Evolutionary conservation across 1,140 invertebrate species (phyloP).

Genomic region (Chironomus tepperi): DNA sequence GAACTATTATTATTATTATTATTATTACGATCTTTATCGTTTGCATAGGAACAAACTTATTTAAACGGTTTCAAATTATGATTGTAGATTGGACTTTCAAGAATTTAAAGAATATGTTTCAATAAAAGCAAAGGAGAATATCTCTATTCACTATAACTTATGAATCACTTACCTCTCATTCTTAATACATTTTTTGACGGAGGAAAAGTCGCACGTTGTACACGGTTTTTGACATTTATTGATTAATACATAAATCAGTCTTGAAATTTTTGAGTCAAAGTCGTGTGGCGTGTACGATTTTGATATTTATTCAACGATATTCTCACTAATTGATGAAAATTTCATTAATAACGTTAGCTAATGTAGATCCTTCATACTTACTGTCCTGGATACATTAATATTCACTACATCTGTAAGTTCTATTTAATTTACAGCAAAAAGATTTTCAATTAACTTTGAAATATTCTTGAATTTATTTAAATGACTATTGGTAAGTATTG

Average conservation of each 20-base stretch:
- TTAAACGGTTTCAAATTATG: constrained; percentile 21
- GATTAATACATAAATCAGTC: too few species aligned
- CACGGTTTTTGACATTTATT: too few species aligned
- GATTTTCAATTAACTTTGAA: not conserved
- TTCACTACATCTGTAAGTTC: not conserved
- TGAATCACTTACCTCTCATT: too few species aligned
- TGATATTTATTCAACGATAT: too few species aligned
- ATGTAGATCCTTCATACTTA: too few species aligned
- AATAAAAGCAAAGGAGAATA: constrained; percentile 10
- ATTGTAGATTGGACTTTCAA: not conserved
- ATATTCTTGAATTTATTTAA: not conserved
- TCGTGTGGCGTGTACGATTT: too few species aligned
- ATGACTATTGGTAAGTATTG: constrained; percentile 8
- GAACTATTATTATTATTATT: not conserved
- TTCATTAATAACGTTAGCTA: too few species aligned
- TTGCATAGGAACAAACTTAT: not conserved
- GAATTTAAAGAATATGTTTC: not conserved
- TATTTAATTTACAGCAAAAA: not conserved
- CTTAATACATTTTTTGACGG: too few species aligned
- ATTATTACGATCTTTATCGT: not conserved
- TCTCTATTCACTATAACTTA: not conserved
- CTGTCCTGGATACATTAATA: too few species aligned
- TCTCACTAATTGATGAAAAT: not conserved
- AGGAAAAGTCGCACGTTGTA: too few species aligned
- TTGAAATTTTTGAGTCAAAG: too few species aligned